Base-by-base conservation (phyloP, 2,113 vertebrate species). In the Onychorhynchus coronatus region DNA sequence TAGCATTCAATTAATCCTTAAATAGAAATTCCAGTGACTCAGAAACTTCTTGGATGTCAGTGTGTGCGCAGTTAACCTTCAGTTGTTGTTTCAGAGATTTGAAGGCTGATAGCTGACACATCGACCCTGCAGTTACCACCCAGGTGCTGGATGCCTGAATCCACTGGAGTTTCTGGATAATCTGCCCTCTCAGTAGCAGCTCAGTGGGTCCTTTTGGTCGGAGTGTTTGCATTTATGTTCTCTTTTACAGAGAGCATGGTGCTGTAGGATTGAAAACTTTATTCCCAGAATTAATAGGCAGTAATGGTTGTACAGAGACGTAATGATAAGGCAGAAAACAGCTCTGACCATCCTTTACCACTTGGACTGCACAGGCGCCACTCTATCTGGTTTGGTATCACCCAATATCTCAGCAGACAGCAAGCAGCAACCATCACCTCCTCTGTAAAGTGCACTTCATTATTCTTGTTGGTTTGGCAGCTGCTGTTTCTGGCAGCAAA, bases 401-500 rank as follows among this genome's bases (percentile, higher is more conserved):
- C 55, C 56, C 31, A 13, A 1, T 37, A 70, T 37, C 30, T 75
- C 47, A 63, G 67, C 27, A 5, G 8, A 20, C 42, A 71, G 9
- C 12, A 65, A 63, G 62, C 3, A 3, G 27, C 58, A 67, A 23
- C 33, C 35, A 39, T 31, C 30, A 58, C 73, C 46, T 27, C 41
- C 72, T 59, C 33, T 65, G 30, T 56, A 35, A 76, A 83, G 11
- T 62, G n/a, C 46, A 62, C 17, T 52, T 84, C 22, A 5, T 81
- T 67, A 19, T 77, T 37, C 58, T 28, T 58, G n/a, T 59, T 3
- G 14, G 27, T 37, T 65, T 93, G 90, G 31, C 24, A 67, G 27
- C 12, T 80, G 73, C 44, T 79, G 11, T 70, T 94, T 82, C 82
- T 80, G 90, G 85, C 59, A 90, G 59, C 13, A 75, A 75, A 85